These are phyloP conservation scores for Pristionchus japonicus DNA, from an alignment of 2,888 invertebrate species.

Conservation along the genomic window DNA sequence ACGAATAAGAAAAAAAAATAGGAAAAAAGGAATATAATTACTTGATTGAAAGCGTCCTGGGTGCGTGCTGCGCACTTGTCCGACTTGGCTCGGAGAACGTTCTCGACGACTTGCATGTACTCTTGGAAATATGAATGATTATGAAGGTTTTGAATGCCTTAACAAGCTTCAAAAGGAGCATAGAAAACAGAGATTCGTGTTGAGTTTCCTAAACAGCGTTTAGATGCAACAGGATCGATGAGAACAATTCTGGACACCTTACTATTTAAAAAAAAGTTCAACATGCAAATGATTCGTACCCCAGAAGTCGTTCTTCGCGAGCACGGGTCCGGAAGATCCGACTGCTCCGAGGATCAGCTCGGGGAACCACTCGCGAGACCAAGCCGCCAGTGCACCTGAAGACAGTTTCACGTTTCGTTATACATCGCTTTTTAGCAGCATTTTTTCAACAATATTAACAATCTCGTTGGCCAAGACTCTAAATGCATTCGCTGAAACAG, in stretches of 20 bases:
- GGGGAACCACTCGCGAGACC: conserved; percentile 89
- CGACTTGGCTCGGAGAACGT: neutral
- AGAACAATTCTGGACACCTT: no score
- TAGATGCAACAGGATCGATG: no score
- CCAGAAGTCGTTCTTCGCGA: conserved; percentile 88
- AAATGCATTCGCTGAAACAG: no score
- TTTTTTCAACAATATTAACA: no score
- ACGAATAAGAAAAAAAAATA: no score
- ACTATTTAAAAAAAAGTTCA: no score
- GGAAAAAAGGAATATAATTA: neutral
- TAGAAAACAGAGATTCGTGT: no score
- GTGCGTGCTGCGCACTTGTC: neutral
- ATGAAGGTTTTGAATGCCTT: neutral
- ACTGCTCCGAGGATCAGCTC: conserved; percentile 87
- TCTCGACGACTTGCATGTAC: conserved; percentile 43
- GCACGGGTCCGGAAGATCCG: conserved; percentile 90
- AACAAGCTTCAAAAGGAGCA: no score
- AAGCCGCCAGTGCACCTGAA: conserved; percentile 87
- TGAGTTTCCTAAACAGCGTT: no score
- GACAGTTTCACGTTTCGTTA: no score
- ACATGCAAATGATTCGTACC: conserved; percentile 79
- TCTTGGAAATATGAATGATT: neutral
- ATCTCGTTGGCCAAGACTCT: no score
- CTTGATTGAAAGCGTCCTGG: conserved; percentile 1
- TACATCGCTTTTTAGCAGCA: no score